These are phyloP conservation scores for Sialis lutaria DNA, from an alignment of 2,888 invertebrate genomes.

Conservation along the genomic window DNA sequence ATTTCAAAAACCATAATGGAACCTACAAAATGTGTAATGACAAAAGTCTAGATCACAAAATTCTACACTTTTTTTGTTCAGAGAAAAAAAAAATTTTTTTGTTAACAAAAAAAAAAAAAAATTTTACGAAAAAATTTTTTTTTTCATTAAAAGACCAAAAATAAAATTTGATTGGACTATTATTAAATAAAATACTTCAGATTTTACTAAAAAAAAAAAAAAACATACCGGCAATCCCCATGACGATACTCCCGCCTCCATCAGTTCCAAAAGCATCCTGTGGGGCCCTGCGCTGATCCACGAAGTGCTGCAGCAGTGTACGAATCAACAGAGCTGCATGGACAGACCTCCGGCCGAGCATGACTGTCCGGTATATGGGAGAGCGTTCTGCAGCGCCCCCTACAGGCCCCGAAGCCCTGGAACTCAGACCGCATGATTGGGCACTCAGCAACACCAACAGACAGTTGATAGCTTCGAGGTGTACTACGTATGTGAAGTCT, in stretches of 20 bases:
- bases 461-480: slow-evolving; percentile 76
- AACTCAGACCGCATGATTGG: slow-evolving; percentile 61
- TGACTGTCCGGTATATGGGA: slow-evolving; percentile 47
- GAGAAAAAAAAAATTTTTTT: too few relatives aligned
- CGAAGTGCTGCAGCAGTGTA: slow-evolving; percentile 60
- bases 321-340: slow-evolving; percentile 66
- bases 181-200: too few relatives aligned
- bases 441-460: slow-evolving; percentile 76
- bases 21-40: too few relatives aligned
- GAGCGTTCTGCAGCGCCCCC: slow-evolving; percentile 41
- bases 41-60: too few relatives aligned
- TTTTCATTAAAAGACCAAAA: too few relatives aligned
- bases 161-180: too few relatives aligned
- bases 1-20: too few relatives aligned
- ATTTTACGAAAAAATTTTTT: too few relatives aligned
- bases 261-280: slow-evolving; percentile 44
- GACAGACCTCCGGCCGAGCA: slow-evolving; percentile 51
- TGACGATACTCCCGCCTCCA: slow-evolving; percentile 64
- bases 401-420: slow-evolving; percentile 23
- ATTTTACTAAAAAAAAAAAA: background rate
- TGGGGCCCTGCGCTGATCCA: slow-evolving; percentile 48
- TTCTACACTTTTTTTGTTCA: too few relatives aligned
- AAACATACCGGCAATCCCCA: slow-evolving; percentile 44
- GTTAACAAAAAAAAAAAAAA: too few relatives aligned
- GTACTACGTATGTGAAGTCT: slow-evolving; percentile 69